These are phyloP conservation scores for Microplitis deprimator DNA, from an alignment of 2,888 invertebrate genomes.

Conservation along the genomic window DNA sequence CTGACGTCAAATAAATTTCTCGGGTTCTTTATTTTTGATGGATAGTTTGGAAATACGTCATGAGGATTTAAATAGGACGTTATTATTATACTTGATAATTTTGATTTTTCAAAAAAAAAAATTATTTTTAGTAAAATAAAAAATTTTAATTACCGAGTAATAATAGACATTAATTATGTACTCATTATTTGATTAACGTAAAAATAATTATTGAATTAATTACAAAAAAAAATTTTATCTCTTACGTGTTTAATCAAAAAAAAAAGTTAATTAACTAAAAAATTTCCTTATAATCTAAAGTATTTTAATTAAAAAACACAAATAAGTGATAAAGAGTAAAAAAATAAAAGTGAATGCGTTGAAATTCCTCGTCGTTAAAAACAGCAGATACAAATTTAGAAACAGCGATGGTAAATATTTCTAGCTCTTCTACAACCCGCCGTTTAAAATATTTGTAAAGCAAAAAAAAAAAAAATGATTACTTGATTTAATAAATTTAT, in stretches of 20 bases:
- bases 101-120: too few species aligned
- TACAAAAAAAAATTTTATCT: neutral
- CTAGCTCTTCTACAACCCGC: too few species aligned
- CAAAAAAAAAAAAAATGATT: too few species aligned
- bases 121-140: too few species aligned
- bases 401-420: constrained; percentile 26
- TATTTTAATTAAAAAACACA: neutral
- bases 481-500: too few species aligned
- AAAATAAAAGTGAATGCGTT: constrained; percentile 17
- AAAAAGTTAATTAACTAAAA: too few species aligned
- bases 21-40: neutral
- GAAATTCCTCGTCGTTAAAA: constrained; percentile 53
- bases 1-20: neutral
- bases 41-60: neutral
- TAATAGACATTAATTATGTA: neutral
- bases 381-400: constrained; percentile 58
- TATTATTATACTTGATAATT: too few species aligned
- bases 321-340: neutral
- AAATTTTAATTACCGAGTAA: neutral
- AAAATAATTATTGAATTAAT: neutral
- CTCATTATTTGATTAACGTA: neutral
- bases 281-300: too few species aligned
- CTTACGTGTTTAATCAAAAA: neutral
- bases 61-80: too few species aligned
- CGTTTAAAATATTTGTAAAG: too few species aligned